phyloP scores from a whole-genome alignment of 2,797 vertebrate species.

The Acanthurus leucopareius region DNA sequence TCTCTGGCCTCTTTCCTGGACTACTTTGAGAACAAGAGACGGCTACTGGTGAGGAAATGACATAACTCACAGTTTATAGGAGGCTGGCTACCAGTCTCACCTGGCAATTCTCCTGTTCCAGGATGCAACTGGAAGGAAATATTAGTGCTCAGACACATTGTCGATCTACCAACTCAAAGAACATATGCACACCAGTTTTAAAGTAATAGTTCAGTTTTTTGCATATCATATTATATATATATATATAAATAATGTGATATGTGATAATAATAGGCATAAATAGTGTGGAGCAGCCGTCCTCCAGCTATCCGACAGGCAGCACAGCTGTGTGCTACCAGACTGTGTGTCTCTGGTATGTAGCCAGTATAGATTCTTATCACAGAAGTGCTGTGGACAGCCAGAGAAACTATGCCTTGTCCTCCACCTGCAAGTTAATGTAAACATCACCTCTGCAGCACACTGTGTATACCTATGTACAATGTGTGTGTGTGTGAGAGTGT shows the following conservation, averaged over 20 bases:
- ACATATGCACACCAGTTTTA: neutral
- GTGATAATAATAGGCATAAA: neutral
- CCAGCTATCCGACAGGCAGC: constrained; percentile 15
- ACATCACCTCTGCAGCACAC: constrained; percentile 46
- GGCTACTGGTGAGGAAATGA: constrained; percentile 92
- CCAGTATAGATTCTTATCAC: constrained; percentile 64
- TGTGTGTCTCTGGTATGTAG: constrained; percentile 62
- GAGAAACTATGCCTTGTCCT: constrained; percentile 53
- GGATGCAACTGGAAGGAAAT: constrained; percentile 3
- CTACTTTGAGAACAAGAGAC: constrained; percentile 94
- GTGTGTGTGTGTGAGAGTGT: neutral
- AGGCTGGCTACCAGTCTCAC: neutral
- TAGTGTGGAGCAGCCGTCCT: neutral
- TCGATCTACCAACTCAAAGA: neutral
- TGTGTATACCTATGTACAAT: neutral
- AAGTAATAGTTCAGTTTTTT: neutral
- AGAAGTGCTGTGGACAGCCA: constrained; percentile 44
- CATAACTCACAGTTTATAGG: constrained; percentile 31
- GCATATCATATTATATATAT: no score
- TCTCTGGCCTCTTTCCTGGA: constrained; percentile 89
- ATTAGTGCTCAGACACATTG: neutral
- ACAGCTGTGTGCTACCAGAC: constrained; percentile 68
- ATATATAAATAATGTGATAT: neutral
- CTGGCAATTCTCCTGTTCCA: constrained; percentile 11
- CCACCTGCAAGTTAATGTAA: constrained; percentile 64